Evolutionary conservation across 2,888 invertebrate species (phyloP), one percentile per base, ranked within the genome.

Genomic region (Erynnis tages): DNA sequence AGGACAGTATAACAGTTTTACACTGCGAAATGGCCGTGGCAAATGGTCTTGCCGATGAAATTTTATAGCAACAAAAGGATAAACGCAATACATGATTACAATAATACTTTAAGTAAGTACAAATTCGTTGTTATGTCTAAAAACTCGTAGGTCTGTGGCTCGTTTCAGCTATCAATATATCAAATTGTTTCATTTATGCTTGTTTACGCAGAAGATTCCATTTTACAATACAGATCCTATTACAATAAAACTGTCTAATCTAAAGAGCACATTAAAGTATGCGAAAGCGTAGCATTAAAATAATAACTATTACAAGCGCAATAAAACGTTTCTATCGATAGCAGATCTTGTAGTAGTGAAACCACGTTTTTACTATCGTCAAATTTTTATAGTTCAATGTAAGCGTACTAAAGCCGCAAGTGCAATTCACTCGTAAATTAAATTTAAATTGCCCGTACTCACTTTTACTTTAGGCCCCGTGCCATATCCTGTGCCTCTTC

Each of bases 31-130:
- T 56, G 38, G 58, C 54, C 45, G 53, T 57, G 47, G 48, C 54
- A 57, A 58, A 58, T 59, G 54, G 53, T 54, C 54, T 45, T 48
- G 47, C 53, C 30, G 52, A 57, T 53, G 57, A 54, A 44, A 57
- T 30, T 41, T 46, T 13, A 53, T 29, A 44, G 14, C 32, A 34
- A 21, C 14, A 49, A 41, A 49, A 49, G 49, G 41, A 41, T 41
- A 25, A 17, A 49, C 45, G 32, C 23, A 49, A 41, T 41, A 41
- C 41, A 49, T 32, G 25, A 32, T 40, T 48, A 32, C 10, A 48
- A 21, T 23, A 34, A 34, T 29, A 11, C 21, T 40, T 40, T 32
- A 30, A 3, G 11, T 7, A 14, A 40, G 27, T 27, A 19, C 37
- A 38, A 34, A 16, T 45, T 19, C 30, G 13, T n/a, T 19, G 11